Evolutionary conservation across 1,140 invertebrate genomes (phyloP), one percentile per base, ranked within the genome.

Genomic region (Episyrphus balteatus): DNA sequence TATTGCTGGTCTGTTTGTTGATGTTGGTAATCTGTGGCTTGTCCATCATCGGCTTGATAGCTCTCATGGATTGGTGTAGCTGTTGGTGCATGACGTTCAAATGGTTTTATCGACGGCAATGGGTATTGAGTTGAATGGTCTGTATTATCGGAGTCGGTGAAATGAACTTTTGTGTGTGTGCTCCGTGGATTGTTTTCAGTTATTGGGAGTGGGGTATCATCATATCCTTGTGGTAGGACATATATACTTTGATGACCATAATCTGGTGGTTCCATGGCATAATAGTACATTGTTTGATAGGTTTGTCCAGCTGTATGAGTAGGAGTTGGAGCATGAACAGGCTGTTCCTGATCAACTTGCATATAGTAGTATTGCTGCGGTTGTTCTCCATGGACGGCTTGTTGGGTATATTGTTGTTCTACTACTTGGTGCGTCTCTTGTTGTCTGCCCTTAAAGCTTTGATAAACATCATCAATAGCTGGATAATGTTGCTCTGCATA

Each of bases 81-180:
- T 52, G 58, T 42, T 17, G 36, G 5, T 7, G 41, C 14, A 43
- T 58, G 49, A 7, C 57, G 51, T 7, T 61, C 53, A 43, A 55
- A 63, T n/a, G 55, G 49, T 18, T 50, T 44, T 15, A 54, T 51
- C n/a, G 58, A 55, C 18, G 54, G 56, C 18, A 56, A 30, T 0
- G 44, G 32, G 26, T 56, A 58, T 42, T 39, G 43, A 13, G 46
- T 48, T 13, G 37, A 47, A 19, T 44, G 19, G n/a, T 54, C 50
- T 10, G 17, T 44, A n/a, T 56, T 58, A 0, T 55, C 30, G 13
- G 61, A 65, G 39, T 55, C 30, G 13, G 62, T 65, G 41, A 64
- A 67, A 30, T 62, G 54, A 21, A 67, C 62, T 44, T 65, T 66
- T 14, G 65, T 68, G 51, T 68, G 65, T 3, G 58, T 65, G 49